phyloP scores from a whole-genome alignment of 1,140 invertebrate species.

The Riptortus pedestris region DNA sequence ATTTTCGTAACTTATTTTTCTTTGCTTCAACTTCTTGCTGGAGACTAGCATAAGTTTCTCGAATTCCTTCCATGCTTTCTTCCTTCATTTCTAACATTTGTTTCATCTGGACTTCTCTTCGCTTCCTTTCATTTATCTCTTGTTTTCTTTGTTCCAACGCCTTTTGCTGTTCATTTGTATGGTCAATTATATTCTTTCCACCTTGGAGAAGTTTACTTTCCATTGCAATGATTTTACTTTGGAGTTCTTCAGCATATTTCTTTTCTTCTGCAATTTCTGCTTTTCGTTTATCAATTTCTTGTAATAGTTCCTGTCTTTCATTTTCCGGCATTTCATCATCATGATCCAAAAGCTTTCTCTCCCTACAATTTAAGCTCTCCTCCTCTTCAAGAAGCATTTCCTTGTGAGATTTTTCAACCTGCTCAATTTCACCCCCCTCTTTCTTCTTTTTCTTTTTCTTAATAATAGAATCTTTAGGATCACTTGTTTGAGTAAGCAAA shows the following conservation, averaged over 20 bases:
- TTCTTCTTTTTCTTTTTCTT: constrained; percentile 25
- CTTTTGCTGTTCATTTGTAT: constrained; percentile 78
- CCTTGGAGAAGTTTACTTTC: constrained; percentile 81
- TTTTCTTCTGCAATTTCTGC: constrained; percentile 37
- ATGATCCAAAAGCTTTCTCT: constrained; percentile 22
- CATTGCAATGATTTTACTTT: constrained; percentile 50
- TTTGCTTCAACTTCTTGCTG: constrained; percentile 89
- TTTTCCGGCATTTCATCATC: constrained; percentile 25
- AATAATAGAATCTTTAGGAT: constrained; percentile 3
- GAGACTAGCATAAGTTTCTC: constrained; percentile 72
- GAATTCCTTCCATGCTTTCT: constrained; percentile 72
- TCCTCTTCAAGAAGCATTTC: constrained; percentile 25
- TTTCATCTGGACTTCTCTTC: constrained; percentile 67
- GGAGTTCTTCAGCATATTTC: constrained; percentile 30
- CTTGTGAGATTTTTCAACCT: constrained; percentile 21
- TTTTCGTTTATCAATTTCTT: constrained; percentile 48
- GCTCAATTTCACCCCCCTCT: not conserved
- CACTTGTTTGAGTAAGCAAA: constrained; percentile 14
- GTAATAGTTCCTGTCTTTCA: constrained; percentile 49
- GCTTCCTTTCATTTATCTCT: constrained; percentile 75
- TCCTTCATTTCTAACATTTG: constrained; percentile 79
- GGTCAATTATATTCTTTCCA: constrained; percentile 76
- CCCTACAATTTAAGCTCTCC: constrained; percentile 19
- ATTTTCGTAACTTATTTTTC: constrained; percentile 73
- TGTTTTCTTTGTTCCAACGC: constrained; percentile 65